Evolutionary conservation across 1,140 invertebrate genomes (phyloP).

Genomic region (Apis cerana): DNA sequence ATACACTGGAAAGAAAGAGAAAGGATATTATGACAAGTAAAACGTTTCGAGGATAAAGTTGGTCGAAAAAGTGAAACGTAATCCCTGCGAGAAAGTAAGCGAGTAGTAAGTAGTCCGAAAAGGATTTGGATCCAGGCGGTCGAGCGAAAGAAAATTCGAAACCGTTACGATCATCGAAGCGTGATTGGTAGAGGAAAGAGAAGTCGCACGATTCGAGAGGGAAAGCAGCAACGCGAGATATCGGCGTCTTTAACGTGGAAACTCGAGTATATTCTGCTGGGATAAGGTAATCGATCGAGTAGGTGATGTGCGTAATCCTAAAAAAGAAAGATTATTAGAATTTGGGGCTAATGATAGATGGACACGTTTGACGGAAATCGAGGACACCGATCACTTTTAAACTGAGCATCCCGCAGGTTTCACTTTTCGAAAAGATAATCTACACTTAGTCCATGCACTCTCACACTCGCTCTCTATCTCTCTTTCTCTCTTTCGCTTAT

Average conservation of each 20-base stretch:
- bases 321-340: not conserved
- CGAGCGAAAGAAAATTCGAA: not conserved
- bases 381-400: conserved; percentile 24
- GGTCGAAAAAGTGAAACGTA: not conserved
- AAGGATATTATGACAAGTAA: not conserved
- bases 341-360: not conserved
- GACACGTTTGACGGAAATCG: not conserved
- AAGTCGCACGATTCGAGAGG: conserved; percentile 2
- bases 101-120: not conserved
- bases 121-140: not conserved
- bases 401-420: not conserved
- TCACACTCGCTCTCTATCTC: not conserved
- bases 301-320: not conserved
- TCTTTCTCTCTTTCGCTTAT: conserved; percentile 16
- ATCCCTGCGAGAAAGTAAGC: not conserved
- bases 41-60: not conserved
- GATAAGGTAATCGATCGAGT: not conserved
- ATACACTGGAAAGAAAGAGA: conserved; percentile 82
- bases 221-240: conserved; percentile 10
- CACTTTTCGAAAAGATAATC: conserved; percentile 11
- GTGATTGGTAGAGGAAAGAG: conserved; percentile 9
- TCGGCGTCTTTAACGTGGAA: not conserved
- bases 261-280: not conserved
- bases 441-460: conserved; percentile 20
- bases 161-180: not conserved